Evolutionary conservation across 2,888 invertebrate genomes (phyloP).

Genomic region (Dusona sp.): DNA sequence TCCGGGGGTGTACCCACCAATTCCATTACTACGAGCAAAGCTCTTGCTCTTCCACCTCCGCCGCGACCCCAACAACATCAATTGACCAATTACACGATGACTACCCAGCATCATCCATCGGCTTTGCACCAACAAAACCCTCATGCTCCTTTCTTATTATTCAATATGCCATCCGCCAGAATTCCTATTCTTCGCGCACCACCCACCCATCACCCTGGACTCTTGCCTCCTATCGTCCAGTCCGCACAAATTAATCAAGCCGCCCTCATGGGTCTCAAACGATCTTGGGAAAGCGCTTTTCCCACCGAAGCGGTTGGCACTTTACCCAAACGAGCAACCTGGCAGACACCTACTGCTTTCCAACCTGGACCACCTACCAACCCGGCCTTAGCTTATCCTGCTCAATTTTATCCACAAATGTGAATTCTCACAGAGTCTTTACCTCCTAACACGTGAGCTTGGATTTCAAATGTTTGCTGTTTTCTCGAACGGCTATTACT

Average conservation of each 20-base stretch:
- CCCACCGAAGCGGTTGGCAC: constrained; percentile 84
- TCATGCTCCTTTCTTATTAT: constrained; percentile 80
- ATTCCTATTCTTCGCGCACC: constrained; percentile 82
- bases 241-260: constrained; percentile 81
- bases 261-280: constrained; percentile 87
- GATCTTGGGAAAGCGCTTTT: constrained; percentile 91
- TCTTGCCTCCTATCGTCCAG: constrained; percentile 78
- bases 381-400: constrained; percentile 86
- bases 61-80: constrained; percentile 82
- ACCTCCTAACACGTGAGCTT: neutral
- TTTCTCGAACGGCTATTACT: neutral
- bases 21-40: constrained; percentile 74
- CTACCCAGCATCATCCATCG: constrained; percentile 88
- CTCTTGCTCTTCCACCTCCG: constrained; percentile 86
- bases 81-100: constrained; percentile 77
- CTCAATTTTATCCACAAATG: constrained; percentile 86
- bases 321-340: constrained; percentile 80
- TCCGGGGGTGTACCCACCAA: constrained; percentile 50
- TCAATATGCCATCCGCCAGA: constrained; percentile 80
- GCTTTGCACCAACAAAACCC: constrained; percentile 84
- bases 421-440: neutral
- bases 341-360: constrained; percentile 83
- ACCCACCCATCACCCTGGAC: constrained; percentile 77
- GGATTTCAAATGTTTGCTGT: neutral
- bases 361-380: constrained; percentile 83